Evolutionary conservation across 2,888 invertebrate genomes (phyloP), one percentile per base, ranked within the genome.

Genomic region (Acrocera orbiculus): DNA sequence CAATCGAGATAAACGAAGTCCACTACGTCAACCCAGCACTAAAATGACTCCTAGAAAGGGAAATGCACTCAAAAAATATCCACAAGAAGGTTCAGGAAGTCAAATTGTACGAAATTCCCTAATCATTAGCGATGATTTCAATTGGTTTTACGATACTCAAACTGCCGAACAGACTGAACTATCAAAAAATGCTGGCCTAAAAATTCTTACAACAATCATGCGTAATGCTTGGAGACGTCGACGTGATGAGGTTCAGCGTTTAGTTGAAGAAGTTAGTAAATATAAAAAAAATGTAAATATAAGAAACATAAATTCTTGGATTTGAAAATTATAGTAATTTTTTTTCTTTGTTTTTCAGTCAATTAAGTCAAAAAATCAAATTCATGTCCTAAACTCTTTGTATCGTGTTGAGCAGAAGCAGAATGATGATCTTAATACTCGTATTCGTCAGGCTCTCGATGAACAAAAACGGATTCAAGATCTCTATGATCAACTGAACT

Each of bases 141-240:
- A n/a, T n/a, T n/a, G n/a, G n/a, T n/a, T n/a, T n/a, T n/a, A n/a
- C n/a, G n/a, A n/a, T n/a, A n/a, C n/a, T n/a, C n/a, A n/a, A n/a
- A n/a, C n/a, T n/a, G n/a, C n/a, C n/a, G n/a, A n/a, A n/a, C n/a
- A n/a, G n/a, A n/a, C n/a, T n/a, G n/a, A n/a, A n/a, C n/a, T n/a
- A n/a, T 35, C 49, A 5, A 51, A 48, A 25, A 36, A 40, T 9
- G 46, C 50, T 15, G 49, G 50, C 9, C 43, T 51, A 45, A 50
- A 38, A 27, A 41, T 53, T 10, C 51, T 56, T 15, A 43, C 51
- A 1, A 46, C 48, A 5, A 42, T 56, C 5, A 49, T 56, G 48
- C 28, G 57, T 16, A 46, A 51, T 32, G 48, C 53, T 4, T 58
- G 58, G 58, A 52, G 58, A 1, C 45, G 45, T 8, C 36, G 53